These are phyloP conservation scores for Galaxea fascicularis DNA, from an alignment of 92 coral and sea anemone genomes.

Conservation along the genomic window DNA sequence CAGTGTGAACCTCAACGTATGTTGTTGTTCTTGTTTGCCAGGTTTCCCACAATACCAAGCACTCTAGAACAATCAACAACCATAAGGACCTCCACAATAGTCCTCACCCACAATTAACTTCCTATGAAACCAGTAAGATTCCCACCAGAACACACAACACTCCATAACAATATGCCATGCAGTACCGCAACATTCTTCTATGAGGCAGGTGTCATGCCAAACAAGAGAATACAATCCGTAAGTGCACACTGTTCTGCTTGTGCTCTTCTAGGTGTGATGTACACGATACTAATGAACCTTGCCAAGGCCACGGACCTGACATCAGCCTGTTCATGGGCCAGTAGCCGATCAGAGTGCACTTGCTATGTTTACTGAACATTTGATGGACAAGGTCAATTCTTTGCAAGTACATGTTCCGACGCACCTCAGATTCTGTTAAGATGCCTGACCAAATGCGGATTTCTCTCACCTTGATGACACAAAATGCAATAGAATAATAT, in stretches of 20 bases:
- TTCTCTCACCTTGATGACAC: conserved; percentile 71
- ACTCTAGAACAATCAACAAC: neutral
- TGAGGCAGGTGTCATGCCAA: conserved; percentile 53
- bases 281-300: conserved; percentile 81
- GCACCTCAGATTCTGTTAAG: conserved; percentile 70
- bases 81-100: neutral
- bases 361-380: conserved; percentile 51
- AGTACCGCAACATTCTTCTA: neutral
- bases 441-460: conserved; percentile 84
- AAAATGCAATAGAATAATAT: neutral
- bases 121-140: neutral
- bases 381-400: conserved; percentile 78
- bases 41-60: too few relatives aligned
- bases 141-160: neutral
- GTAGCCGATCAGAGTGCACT: conserved; percentile 82
- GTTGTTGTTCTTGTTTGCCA: too few relatives aligned
- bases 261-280: conserved; percentile 78
- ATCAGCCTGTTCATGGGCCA: conserved; percentile 93
- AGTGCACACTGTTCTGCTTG: conserved; percentile 58
- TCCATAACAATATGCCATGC: too few relatives aligned
- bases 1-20: too few relatives aligned
- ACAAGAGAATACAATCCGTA: conserved; percentile 68
- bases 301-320: conserved; percentile 96
- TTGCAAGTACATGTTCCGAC: conserved; percentile 81
- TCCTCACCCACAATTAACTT: neutral